Evolutionary conservation across 2,888 invertebrate genomes (phyloP).

Genomic region (Stenurella melanura): DNA sequence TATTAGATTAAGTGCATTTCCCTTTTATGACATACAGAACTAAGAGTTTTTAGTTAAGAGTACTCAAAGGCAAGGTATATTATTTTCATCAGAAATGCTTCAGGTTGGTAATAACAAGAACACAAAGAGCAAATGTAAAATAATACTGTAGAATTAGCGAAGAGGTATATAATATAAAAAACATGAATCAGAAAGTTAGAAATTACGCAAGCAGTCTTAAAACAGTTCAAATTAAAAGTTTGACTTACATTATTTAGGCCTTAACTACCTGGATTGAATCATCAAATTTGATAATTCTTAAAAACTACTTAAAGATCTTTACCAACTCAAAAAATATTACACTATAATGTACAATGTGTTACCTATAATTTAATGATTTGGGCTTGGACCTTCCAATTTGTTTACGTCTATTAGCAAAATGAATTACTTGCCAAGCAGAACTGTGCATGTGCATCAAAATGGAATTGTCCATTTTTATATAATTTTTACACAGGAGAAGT

Average conservation of each 20-base stretch:
- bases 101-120: not conserved
- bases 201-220: constrained; percentile 35
- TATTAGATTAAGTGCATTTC: too few relatives aligned
- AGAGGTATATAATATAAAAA: not conserved
- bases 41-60: too few relatives aligned
- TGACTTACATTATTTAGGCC: constrained; percentile 43
- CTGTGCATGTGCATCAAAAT: too few relatives aligned
- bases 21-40: too few relatives aligned
- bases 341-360: constrained; percentile 30
- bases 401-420: too few relatives aligned
- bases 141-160: not conserved
- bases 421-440: too few relatives aligned
- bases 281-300: constrained; percentile 41
- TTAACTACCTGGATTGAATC: constrained; percentile 45
- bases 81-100: not conserved
- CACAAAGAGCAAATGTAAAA: not conserved
- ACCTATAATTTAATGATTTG: constrained; percentile 1
- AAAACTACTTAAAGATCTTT: constrained; percentile 44
- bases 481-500: too few relatives aligned
- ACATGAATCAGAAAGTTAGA: constrained; percentile 2
- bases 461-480: too few relatives aligned
- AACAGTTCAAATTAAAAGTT: constrained; percentile 29
- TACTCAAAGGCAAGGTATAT: too few relatives aligned
- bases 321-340: constrained; percentile 35
- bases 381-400: not conserved